Evolutionary conservation across 37 sponge, comb jelly and placozoan species (phyloP), one percentile per base, ranked within the genome.

Genomic region (Crambe crambe): DNA sequence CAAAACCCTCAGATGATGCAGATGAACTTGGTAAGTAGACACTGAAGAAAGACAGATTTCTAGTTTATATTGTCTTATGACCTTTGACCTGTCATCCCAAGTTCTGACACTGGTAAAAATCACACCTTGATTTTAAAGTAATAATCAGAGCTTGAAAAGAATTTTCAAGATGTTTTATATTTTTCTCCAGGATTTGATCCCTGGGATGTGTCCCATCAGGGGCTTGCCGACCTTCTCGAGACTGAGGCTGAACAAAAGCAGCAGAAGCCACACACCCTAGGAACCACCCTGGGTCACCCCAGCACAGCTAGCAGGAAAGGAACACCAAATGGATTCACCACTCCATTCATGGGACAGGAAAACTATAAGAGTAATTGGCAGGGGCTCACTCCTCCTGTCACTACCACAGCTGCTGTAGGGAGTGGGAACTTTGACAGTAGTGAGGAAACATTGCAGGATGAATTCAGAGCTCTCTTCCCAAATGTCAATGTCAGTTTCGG

Each of bases 401-500:
- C 44, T 37, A 18, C 29, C 74, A 43, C 56, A 22, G 75, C 34
- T 41, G 29, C 61, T 60, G 61, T 60, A 21, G 58, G 44, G 18
- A 22, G 57, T 54, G 30, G 47, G 57, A 56, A 32, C 20, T 23
- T 56, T 54, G 30, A 15, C 25, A 32, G 32, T 2, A 9, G 66
- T 18, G 30, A 70, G 2, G 71, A 70, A 35, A 30, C 66, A 5
- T 72, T 81, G 84, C 86, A 74, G 63, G 87, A 81, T 22, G 87
- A 78, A 67, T 81, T 87, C 47, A 68, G 76, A 31, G 58, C 85
- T 20, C 69, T 87, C 34, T 78, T 87, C 30, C 87, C 87, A 25
- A 68, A 74, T 25, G 87, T 81, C n/a, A 87, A 87, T 32, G 54
- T 87, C 77, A 87, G 76, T 29, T 87, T 87, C 75, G 76, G 85